phyloP scores from a whole-genome alignment of 2,888 invertebrate species.

The Parascotia fuliginaria region DNA sequence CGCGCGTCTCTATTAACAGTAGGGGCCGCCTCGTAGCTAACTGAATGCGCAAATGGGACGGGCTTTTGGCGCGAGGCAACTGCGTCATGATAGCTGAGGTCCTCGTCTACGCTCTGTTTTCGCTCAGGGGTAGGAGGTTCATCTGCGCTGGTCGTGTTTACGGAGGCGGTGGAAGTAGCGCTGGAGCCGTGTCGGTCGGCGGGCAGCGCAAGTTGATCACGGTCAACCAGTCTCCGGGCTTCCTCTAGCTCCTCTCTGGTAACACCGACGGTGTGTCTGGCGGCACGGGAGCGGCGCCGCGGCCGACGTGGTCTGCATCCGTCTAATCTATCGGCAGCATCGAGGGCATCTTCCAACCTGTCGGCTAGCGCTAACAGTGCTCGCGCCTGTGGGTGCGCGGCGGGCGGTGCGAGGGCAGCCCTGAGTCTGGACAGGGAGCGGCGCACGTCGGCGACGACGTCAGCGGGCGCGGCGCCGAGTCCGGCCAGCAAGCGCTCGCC shows the following conservation, averaged over 20 bases:
- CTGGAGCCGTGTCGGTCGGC: constrained; percentile 50
- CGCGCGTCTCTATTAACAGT: constrained; percentile 53
- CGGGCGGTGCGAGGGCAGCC: constrained; percentile 88
- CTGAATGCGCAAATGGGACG: constrained; percentile 59
- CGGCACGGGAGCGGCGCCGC: constrained; percentile 87
- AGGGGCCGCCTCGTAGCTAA: constrained; percentile 58
- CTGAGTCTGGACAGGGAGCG: constrained; percentile 91
- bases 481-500: constrained; percentile 73
- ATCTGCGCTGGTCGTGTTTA: constrained; percentile 36
- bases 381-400: constrained; percentile 80
- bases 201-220: constrained; percentile 58
- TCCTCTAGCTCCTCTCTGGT: constrained; percentile 92
- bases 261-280: constrained; percentile 93
- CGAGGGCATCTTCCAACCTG: constrained; percentile 87
- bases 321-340: constrained; percentile 70
- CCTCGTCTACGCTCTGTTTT: constrained; percentile 62
- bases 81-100: constrained; percentile 61
- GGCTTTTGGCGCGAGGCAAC: constrained; percentile 58
- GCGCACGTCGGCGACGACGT: constrained; percentile 91
- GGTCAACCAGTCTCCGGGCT: constrained; percentile 90
- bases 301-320: constrained; percentile 68
- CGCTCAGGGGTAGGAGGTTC: constrained; percentile 66
- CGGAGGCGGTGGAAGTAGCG: constrained; percentile 56
- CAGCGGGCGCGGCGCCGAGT: constrained; percentile 83
- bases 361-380: constrained; percentile 89